Evolutionary conservation across 2,113 vertebrate species (phyloP).

Genomic region (Mustelus asterias): DNA sequence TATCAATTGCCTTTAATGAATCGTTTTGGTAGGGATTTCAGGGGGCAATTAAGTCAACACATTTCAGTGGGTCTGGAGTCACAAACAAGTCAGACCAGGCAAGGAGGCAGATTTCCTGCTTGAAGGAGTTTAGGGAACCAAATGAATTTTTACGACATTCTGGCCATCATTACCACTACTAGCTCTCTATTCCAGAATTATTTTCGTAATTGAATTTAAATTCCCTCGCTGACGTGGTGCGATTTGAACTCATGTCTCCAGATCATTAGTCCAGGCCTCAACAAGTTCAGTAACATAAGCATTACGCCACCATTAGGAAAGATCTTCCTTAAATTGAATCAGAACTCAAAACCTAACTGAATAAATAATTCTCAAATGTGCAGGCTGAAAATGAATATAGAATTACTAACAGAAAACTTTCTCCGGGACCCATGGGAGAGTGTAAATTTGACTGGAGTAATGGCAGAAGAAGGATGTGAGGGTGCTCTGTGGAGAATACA

Average conservation of each 20-base stretch:
- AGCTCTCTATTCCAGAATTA: no score
- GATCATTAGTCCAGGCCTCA: not conserved
- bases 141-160: no score
- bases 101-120: not conserved
- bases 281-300: not conserved
- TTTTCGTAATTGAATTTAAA: no score
- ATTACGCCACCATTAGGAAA: not conserved
- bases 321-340: not conserved
- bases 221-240: not conserved
- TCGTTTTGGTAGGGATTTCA: not conserved
- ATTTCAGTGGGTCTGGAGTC: not conserved
- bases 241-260: not conserved
- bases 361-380: not conserved
- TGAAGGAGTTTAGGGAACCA: not conserved
- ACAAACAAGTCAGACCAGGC: not conserved
- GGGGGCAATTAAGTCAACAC: not conserved
- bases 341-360: not conserved
- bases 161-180: no score
- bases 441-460: not conserved
- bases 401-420: not conserved
- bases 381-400: not conserved
- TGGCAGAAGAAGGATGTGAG: slow-evolving; percentile 11
- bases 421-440: not conserved
- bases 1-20: not conserved
- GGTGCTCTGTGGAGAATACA: not conserved